Conservation (phyloP, 2,113 vertebrate genomes). For the Megaceryle maxima region DNA sequence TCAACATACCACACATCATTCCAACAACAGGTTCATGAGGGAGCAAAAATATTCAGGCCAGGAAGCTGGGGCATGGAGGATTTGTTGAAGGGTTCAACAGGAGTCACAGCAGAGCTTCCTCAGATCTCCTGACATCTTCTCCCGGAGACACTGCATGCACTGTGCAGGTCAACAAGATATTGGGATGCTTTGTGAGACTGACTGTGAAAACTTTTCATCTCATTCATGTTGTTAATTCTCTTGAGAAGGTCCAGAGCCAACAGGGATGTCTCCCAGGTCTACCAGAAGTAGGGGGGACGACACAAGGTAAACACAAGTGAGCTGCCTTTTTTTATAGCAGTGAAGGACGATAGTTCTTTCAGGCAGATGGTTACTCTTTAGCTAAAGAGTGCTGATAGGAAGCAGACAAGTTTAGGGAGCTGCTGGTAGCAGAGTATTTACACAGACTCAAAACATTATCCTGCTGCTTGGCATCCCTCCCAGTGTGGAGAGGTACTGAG, state of each 20-base stretch:
- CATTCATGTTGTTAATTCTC: neutral
- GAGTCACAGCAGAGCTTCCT: neutral
- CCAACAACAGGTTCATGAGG: neutral
- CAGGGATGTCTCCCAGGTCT: neutral
- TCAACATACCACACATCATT: neutral
- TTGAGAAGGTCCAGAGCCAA: neutral
- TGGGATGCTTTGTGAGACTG: neutral
- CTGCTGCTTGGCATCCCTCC: neutral
- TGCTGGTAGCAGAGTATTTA: neutral
- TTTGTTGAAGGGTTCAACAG: neutral
- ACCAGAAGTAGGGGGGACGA: neutral
- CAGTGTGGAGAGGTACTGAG: neutral
- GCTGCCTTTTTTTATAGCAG: neutral
- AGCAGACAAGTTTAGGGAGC: neutral
- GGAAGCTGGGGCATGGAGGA: neutral
- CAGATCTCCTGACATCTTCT: neutral
- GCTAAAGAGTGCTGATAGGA: neutral
- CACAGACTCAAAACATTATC: neutral
- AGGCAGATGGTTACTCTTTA: neutral
- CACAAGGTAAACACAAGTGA: neutral
- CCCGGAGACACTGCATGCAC: neutral
- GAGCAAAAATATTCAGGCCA: neutral
- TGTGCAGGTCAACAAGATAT: fast-evolving
- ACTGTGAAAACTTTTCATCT: neutral
- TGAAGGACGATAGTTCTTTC: neutral